phyloP scores from a whole-genome alignment of 1,140 invertebrate genomes.

The Pogonomyrmex barbatus region DNA sequence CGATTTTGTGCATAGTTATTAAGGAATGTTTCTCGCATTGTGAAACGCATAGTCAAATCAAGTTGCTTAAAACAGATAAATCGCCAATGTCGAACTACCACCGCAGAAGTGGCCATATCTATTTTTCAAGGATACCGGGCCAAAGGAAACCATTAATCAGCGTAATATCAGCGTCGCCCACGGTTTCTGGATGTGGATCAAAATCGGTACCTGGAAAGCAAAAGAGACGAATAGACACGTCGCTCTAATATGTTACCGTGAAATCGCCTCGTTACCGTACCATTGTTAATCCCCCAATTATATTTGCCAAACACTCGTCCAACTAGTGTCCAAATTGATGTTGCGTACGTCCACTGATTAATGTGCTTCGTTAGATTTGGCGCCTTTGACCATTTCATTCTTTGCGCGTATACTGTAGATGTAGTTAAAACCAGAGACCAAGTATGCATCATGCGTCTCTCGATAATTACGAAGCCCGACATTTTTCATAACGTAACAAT shows the following conservation, averaged over 20 bases:
- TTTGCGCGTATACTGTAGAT: background rate
- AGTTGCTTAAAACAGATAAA: background rate
- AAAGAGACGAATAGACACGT: slow-evolving; percentile 32
- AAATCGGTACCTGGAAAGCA: slow-evolving; percentile 48
- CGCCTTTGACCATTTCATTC: slow-evolving; percentile 12
- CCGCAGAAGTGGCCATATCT: slow-evolving; percentile 31
- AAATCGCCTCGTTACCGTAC: slow-evolving; percentile 20
- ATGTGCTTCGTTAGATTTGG: slow-evolving; percentile 5
- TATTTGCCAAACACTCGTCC: background rate
- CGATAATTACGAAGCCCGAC: slow-evolving; percentile 2
- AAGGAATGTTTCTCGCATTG: background rate
- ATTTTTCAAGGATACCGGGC: slow-evolving; percentile 58
- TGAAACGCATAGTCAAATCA: background rate
- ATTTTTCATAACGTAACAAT: slow-evolving; percentile 36
- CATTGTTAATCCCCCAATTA: slow-evolving; percentile 9
- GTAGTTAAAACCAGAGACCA: background rate
- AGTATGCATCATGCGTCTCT: slow-evolving; percentile 10
- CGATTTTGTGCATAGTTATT: background rate
- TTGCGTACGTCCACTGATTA: slow-evolving; percentile 10
- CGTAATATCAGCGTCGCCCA: slow-evolving; percentile 71
- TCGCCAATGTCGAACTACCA: slow-evolving; percentile 24
- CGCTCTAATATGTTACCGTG: background rate
- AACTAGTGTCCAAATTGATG: background rate
- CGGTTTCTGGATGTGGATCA: slow-evolving; percentile 73
- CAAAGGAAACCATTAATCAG: slow-evolving; percentile 53